phyloP scores from a whole-genome alignment of 2,888 invertebrate species.

The Tachina lurida region DNA sequence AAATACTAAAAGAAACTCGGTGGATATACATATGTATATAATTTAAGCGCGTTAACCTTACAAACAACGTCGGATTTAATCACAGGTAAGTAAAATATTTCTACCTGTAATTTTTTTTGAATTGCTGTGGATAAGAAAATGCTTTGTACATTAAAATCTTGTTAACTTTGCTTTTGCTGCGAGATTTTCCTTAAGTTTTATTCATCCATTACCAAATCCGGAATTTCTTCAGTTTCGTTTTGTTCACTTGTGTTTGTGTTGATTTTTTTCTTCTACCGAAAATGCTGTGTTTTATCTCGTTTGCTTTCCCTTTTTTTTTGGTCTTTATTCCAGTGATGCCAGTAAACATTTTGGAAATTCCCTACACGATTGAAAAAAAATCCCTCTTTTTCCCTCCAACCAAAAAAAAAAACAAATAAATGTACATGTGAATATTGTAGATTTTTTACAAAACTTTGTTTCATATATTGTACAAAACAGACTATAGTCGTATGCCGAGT shows the following conservation, averaged over 20 bases:
- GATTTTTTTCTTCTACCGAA: conserved; percentile 20
- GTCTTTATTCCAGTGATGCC: too few relatives aligned
- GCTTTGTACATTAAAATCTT: conserved; percentile 3
- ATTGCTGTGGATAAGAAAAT: conserved; percentile 39
- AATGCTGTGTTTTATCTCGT: conserved; percentile 46
- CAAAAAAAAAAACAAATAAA: too few relatives aligned
- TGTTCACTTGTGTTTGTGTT: conserved; percentile 32
- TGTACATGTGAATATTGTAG: too few relatives aligned
- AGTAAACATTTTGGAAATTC: too few relatives aligned
- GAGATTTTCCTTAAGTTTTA: background rate
- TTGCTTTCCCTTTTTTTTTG: conserved; percentile 23
- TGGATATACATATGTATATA: too few relatives aligned
- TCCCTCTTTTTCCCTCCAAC: too few relatives aligned
- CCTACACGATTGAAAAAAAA: too few relatives aligned
- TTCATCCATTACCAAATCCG: conserved; percentile 53
- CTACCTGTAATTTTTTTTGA: background rate
- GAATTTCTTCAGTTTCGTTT: conserved; percentile 54
- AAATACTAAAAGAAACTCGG: background rate
- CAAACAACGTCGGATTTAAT: too few relatives aligned
- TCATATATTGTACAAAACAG: too few relatives aligned
- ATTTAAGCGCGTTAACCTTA: conserved; percentile 18
- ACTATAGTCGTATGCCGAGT: too few relatives aligned
- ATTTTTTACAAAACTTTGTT: too few relatives aligned
- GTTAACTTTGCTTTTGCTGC: background rate
- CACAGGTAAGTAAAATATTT: conserved; percentile 48